Base-by-base conservation (phyloP, 2,888 invertebrate genomes). In the Corbicula japonica region DNA sequence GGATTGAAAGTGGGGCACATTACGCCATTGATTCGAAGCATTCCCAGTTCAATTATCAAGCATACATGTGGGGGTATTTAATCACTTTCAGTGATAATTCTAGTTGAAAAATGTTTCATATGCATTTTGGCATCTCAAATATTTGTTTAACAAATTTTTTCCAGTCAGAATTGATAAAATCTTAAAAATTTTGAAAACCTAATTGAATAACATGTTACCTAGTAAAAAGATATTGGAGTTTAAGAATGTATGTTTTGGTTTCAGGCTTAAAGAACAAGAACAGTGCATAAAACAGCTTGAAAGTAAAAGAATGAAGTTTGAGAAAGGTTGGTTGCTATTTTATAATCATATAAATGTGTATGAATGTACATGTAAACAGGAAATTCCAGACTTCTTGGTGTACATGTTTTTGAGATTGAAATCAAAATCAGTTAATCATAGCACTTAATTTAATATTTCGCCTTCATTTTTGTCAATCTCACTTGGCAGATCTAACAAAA, bases 191-290 rank as follows among this genome's bases (percentile, higher is more conserved):
- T 52, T 52, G 26, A 28, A 28, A 10, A 28, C 28, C n/a, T n/a
- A n/a, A n/a, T n/a, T n/a, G n/a, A n/a, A n/a, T n/a, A n/a, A n/a
- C n/a, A n/a, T n/a, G n/a, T n/a, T n/a, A n/a, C n/a, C n/a, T n/a
- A n/a, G n/a, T n/a, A n/a, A n/a, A n/a, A n/a, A n/a, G n/a, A n/a
- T n/a, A n/a, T n/a, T n/a, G n/a, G n/a, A n/a, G n/a, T n/a, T 50
- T 4, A 30, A 26, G 21, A 10, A 18, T 66, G 52, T 21, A 4
- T 50, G 6, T 46, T 52, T 62, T 50, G 34, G 60, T 76, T 84
- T 48, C 76, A 91, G 91, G 73, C 76, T 88, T 30, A 86, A 86
- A 77, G 89, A 90, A 26, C 89, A 89, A 76, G 89, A 91, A 58
- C 85, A 87, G 41, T 88, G 87, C 70, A 78, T 88, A 1, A 86